These are phyloP conservation scores for Halcyon chelicuti DNA, from an alignment of 2,797 vertebrate genomes.

Conservation along the genomic window DNA sequence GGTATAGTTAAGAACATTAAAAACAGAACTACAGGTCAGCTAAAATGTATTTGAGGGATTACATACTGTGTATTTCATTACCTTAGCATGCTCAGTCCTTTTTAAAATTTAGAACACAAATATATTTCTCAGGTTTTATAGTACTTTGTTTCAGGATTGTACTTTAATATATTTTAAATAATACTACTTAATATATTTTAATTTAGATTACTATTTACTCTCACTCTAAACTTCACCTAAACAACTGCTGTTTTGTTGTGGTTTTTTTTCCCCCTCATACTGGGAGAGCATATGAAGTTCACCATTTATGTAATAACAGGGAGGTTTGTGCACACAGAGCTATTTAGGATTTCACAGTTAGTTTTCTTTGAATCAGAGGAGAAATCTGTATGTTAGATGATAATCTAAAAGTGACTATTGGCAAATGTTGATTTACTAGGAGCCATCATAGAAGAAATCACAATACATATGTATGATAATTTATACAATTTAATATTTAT, in stretches of 20 bases:
- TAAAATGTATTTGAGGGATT: background rate
- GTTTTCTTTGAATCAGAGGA: background rate
- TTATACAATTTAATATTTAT: constrained; percentile 36
- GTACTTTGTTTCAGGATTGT: background rate
- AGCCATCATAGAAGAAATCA: background rate
- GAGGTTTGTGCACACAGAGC: background rate
- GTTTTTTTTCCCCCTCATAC: background rate
- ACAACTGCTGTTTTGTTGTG: too few relatives aligned
- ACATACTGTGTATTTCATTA: background rate
- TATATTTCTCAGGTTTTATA: background rate
- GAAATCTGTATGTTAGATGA: background rate
- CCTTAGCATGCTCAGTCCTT: background rate
- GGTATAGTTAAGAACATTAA: background rate
- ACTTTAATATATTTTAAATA: background rate
- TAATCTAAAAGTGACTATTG: background rate
- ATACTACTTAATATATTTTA: background rate
- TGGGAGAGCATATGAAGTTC: background rate
- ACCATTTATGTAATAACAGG: background rate
- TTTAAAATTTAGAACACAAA: background rate
- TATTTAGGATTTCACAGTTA: background rate
- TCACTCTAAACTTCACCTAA: background rate
- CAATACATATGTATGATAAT: background rate
- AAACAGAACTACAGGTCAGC: background rate
- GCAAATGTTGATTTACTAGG: background rate
- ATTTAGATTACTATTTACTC: background rate